These are phyloP conservation scores for Odiellus spinosus DNA, from an alignment of 2,888 invertebrate species.

Conservation along the genomic window DNA sequence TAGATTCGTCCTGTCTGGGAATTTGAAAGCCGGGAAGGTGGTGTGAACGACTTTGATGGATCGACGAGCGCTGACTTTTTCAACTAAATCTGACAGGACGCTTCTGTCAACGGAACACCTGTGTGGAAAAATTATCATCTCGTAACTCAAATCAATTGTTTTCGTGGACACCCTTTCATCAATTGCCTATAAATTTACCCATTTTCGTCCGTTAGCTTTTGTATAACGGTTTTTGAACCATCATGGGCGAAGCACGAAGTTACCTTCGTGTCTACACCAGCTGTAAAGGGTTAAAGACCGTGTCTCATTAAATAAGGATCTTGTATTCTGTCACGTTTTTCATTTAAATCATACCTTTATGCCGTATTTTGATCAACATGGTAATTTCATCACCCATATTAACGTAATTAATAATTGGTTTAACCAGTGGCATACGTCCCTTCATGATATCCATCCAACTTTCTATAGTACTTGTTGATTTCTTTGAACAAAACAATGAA, in stretches of 20 bases:
- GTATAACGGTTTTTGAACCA: constrained; percentile 55
- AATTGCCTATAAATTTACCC: constrained; percentile 35
- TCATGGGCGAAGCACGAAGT: constrained; percentile 63
- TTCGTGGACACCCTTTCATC: too few species aligned
- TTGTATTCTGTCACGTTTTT: background rate
- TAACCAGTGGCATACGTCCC: constrained; percentile 19
- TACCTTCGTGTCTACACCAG: constrained; percentile 53
- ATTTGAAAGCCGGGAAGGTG: constrained; percentile 64
- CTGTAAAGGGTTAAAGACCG: constrained; percentile 28
- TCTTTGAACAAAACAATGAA: background rate
- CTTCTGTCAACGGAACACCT: constrained; percentile 18
- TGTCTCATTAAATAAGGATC: background rate
- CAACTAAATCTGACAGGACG: constrained; percentile 17
- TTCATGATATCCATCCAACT: constrained; percentile 23
- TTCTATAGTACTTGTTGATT: constrained; percentile 3
- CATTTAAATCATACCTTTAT: constrained; percentile 34
- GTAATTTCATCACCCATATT: constrained; percentile 23
- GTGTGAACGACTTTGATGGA: constrained; percentile 30
- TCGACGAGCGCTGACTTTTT: constrained; percentile 21
- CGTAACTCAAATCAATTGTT: background rate
- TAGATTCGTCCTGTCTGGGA: constrained; percentile 58
- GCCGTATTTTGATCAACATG: constrained; percentile 21
- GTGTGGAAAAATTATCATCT: background rate
- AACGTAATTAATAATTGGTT: constrained; percentile 18
- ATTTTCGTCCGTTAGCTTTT: constrained; percentile 51